Evolutionary conservation across 2,888 invertebrate genomes (phyloP), one percentile per base, ranked within the genome.

Genomic region (Temnothorax ravouxi): DNA sequence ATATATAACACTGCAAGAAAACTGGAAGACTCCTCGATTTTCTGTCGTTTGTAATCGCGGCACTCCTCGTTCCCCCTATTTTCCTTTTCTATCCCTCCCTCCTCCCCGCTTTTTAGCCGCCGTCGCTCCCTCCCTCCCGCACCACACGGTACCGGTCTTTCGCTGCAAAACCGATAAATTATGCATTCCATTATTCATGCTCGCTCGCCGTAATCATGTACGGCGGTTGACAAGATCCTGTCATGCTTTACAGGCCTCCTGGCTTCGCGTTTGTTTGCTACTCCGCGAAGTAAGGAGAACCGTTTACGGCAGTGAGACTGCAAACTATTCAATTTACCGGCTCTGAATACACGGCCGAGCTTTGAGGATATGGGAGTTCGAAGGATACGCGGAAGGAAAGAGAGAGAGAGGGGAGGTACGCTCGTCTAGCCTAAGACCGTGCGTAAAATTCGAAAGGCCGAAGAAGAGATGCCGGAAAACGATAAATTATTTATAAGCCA

Each of bases 161-260:
- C 83, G 88, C 85, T 84, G 88, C 85, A 76, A 91, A 91, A 91
- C 91, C 89, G 90, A 93, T 93, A 92, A 93, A 94, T 93, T 93
- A 93, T 93, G 91, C 92, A 92, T 93, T 91, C 89, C 92, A 92
- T 94, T 93, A 94, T 93, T 93, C 92, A 93, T 92, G 92, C 91
- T 88, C 91, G 88, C 86, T 88, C 91, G 92, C 90, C 91, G 91
- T 93, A 93, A 93, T 93, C 92, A 90, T 90, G 93, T 88, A 89
- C 90, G 91, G 87, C 90, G 91, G 92, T 93, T 93, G 93, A 93
- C 93, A 93, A 93, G 92, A 93, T 92, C 91, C 92, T 90, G 92
- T 91, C 92, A 89, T 82, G 85, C 80, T 87, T 83, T 86, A 83
- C 84, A 75, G 85, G 76, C 81, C 81, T 80, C 69, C 72, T 62